Evolutionary conservation across 2,797 vertebrate genomes (phyloP).

Genomic region (Eulemur mongoz): DNA sequence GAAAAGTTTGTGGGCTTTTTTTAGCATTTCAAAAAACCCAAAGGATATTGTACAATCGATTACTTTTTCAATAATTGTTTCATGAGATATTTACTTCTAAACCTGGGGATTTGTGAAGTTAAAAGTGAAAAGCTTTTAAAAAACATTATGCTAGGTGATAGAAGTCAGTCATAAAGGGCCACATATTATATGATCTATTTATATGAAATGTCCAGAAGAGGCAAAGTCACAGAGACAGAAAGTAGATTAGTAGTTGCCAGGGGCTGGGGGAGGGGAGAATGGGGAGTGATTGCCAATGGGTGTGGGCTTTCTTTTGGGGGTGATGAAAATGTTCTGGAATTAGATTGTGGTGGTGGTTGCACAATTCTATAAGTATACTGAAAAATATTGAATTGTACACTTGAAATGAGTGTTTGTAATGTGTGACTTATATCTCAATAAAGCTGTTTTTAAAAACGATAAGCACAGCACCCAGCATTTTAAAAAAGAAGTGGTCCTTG

Average conservation of each 20-base stretch:
- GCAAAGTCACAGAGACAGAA: neutral
- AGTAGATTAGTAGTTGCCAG: neutral
- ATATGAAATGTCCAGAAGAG: neutral
- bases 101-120: neutral
- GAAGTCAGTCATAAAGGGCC: neutral
- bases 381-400: neutral
- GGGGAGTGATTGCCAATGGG: neutral
- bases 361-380: neutral
- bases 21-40: neutral
- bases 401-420: neutral
- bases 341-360: neutral
- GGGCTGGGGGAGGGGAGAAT: neutral
- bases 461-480: neutral
- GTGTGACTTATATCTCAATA: neutral
- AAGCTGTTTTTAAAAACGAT: neutral
- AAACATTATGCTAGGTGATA: conserved; percentile 8
- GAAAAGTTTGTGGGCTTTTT: neutral
- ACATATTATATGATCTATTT: neutral
- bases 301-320: neutral
- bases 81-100: neutral
- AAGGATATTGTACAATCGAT: neutral
- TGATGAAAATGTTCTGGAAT: neutral
- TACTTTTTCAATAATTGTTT: conserved; percentile 35
- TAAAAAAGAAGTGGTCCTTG: neutral
- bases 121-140: neutral